These are phyloP conservation scores for Micrastur ruficollis DNA, from an alignment of 2,797 vertebrate genomes.

Conservation along the genomic window DNA sequence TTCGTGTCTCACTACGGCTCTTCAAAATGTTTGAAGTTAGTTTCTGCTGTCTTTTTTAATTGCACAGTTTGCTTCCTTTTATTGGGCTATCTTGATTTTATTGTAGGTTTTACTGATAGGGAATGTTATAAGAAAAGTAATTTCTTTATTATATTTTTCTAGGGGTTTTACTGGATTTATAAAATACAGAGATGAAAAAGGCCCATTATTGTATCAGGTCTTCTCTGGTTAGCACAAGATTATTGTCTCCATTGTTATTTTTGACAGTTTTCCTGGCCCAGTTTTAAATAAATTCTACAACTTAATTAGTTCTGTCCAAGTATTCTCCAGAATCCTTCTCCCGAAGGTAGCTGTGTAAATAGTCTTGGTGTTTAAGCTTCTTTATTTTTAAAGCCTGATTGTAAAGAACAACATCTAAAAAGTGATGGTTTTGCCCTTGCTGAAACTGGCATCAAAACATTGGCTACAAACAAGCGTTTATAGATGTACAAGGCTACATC, in stretches of 20 bases:
- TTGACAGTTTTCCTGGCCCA: not conserved
- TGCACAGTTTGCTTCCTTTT: slow-evolving; percentile 1
- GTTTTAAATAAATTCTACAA: not conserved
- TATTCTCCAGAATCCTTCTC: not conserved
- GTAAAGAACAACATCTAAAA: not conserved
- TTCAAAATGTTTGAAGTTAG: not conserved
- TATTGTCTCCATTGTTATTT: not conserved
- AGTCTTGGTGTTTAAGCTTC: not conserved
- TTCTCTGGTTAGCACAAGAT: not conserved
- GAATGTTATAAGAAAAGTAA: not conserved
- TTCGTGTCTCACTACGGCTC: not conserved
- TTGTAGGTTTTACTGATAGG: slow-evolving; percentile 2
- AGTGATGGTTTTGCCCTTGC: not conserved
- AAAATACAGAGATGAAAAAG: not conserved
- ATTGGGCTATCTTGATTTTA: slow-evolving; percentile 14
- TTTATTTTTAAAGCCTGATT: not conserved
- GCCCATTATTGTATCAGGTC: not conserved
- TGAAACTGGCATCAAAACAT: not conserved
- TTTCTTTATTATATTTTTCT: slow-evolving; percentile 5
- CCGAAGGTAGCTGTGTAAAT: not conserved
- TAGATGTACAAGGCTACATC: not conserved
- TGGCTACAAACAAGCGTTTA: not conserved
- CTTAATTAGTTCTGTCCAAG: not conserved
- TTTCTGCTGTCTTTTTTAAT: slow-evolving; percentile 17
- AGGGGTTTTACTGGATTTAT: not conserved